Conservation (phyloP, 2,888 invertebrate genomes). For the Drosophila leonis region DNA sequence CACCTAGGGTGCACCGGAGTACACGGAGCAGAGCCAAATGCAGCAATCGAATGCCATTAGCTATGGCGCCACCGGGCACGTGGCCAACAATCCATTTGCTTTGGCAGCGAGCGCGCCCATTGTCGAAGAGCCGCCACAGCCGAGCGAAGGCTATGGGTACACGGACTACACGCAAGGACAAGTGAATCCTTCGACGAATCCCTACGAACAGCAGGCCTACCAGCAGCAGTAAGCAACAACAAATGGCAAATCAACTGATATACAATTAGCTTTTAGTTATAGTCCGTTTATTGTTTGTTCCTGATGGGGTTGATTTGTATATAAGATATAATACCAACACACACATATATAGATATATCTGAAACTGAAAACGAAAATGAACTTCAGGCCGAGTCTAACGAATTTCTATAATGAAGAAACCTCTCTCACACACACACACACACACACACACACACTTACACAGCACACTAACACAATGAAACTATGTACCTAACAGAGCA, state of each 20-base stretch:
- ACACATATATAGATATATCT: constrained; percentile 10
- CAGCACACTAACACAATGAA: constrained; percentile 72
- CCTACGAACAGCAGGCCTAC: constrained; percentile 76
- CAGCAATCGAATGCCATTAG: constrained; percentile 86
- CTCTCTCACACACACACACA: constrained; percentile 18
- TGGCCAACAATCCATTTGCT: constrained; percentile 87
- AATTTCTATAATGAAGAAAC: constrained; percentile 50
- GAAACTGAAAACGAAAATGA: constrained; percentile 27
- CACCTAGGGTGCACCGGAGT: constrained; percentile 78
- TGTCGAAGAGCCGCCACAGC: constrained; percentile 88
- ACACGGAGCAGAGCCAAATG: constrained; percentile 84
- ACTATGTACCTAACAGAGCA: constrained; percentile 79
- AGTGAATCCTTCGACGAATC: constrained; percentile 53
- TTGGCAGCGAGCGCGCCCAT: constrained; percentile 79
- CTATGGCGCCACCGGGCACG: constrained; percentile 88
- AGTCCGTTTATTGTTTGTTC: constrained; percentile 72
- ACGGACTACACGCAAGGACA: constrained; percentile 67
- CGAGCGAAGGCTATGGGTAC: constrained; percentile 45
- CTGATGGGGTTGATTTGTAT: constrained; percentile 56
- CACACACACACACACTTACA: not conserved
- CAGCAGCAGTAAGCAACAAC: constrained; percentile 55
- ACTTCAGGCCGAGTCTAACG: constrained; percentile 51
- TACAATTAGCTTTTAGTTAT: constrained; percentile 71
- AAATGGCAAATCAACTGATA: constrained; percentile 36
- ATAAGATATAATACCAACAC: constrained; percentile 25